Conservation (phyloP, 2,888 invertebrate species). For the Spatulosminthurus flaviceps region DNA sequence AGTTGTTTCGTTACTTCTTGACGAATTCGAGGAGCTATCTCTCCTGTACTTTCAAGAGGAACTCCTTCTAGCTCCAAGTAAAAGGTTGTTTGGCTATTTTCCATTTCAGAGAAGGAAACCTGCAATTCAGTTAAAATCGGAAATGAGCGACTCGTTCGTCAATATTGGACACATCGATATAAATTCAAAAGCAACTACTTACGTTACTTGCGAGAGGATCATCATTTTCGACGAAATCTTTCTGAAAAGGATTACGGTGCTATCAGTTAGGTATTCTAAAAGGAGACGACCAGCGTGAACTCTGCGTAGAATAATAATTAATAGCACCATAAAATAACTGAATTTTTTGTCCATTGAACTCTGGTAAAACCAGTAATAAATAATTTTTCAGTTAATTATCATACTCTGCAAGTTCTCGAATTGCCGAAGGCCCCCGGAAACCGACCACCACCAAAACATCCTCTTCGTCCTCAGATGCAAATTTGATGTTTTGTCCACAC, state of each 20-base stretch:
- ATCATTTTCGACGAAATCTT: constrained; percentile 81
- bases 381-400: constrained; percentile 30
- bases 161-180: constrained; percentile 10
- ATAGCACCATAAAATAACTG: too few species aligned
- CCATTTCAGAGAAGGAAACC: constrained; percentile 70
- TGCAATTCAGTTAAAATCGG: too few species aligned
- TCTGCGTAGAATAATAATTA: too few species aligned
- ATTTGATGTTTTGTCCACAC: constrained; percentile 72
- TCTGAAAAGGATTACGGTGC: constrained; percentile 87
- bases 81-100: constrained; percentile 77
- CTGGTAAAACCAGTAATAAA: too few species aligned
- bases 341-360: too few species aligned
- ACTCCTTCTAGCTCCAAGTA: constrained; percentile 80
- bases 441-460: constrained; percentile 72
- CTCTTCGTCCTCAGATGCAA: constrained; percentile 80
- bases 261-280: constrained; percentile 84
- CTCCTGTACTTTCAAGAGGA: constrained; percentile 73
- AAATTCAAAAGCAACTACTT: too few species aligned
- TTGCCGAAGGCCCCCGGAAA: constrained; percentile 81
- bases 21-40: constrained; percentile 72
- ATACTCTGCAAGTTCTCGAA: constrained; percentile 68
- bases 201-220: constrained; percentile 84
- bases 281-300: constrained; percentile 67
- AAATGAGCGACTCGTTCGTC: too few species aligned
- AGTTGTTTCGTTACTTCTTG: constrained; percentile 69